Conservation (phyloP, 2,797 vertebrate genomes). For the Acridotheres tristis region DNA sequence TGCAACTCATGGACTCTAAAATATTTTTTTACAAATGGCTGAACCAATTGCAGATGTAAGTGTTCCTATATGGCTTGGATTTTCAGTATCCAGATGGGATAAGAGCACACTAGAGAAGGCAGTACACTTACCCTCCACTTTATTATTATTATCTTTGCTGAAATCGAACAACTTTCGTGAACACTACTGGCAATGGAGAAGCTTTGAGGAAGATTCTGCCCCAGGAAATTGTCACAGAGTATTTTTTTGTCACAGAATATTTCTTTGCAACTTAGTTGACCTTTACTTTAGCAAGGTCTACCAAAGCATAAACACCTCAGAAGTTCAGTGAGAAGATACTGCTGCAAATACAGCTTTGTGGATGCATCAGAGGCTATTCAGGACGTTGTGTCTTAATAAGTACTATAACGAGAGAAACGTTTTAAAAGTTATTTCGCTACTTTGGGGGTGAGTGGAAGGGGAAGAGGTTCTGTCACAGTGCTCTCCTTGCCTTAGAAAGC, state of each 20-base stretch:
- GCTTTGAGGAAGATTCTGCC: not conserved
- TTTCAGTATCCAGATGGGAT: not conserved
- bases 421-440: not conserved
- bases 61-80: not conserved
- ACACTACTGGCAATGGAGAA: not conserved
- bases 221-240: not conserved
- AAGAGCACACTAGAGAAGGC: not conserved
- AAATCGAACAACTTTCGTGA: not conserved
- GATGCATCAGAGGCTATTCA: not conserved
- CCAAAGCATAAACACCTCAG: not conserved
- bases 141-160: not conserved
- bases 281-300: not conserved
- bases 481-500: not conserved
- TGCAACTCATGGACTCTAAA: not conserved
- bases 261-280: not conserved
- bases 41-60: not conserved
- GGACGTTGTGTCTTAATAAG: not conserved
- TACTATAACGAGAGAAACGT: not conserved
- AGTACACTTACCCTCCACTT: not conserved
- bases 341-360: not conserved
- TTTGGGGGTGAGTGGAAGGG: not conserved
- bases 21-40: not conserved
- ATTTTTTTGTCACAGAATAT: not conserved
- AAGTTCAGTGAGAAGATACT: not conserved
- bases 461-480: not conserved